Conservation (phyloP, 2,888 invertebrate genomes). For the Agapetus fuscipes region DNA sequence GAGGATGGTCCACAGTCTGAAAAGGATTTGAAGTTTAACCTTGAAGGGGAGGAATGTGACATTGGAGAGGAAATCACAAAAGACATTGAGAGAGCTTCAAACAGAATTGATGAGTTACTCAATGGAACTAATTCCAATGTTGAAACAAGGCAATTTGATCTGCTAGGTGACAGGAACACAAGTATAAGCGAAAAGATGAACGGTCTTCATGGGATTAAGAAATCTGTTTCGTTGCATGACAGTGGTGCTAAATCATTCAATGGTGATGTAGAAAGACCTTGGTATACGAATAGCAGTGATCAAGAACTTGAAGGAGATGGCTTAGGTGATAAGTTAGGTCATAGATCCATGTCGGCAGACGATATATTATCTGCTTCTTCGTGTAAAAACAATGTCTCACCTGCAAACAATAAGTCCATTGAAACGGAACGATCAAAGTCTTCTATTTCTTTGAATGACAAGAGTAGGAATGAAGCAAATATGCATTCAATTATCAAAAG, state of each 20-base stretch:
- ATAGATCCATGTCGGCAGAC: constrained; percentile 36
- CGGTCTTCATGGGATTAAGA: constrained; percentile 47
- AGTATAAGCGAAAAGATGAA: constrained; percentile 48
- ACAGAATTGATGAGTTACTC: constrained; percentile 47
- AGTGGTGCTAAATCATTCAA: constrained; percentile 4
- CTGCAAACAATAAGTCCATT: constrained; percentile 2
- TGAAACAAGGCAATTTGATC: constrained; percentile 23
- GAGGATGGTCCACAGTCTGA: constrained; percentile 25
- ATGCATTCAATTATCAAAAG: neutral
- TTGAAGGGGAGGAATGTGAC: constrained; percentile 47
- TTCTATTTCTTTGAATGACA: too few species aligned
- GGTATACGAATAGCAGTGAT: constrained; percentile 45
- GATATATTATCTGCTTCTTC: constrained; percentile 32
- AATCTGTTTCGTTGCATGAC: constrained; percentile 28
- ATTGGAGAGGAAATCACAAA: constrained; percentile 46
- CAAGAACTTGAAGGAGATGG: constrained; percentile 38
- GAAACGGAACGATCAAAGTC: too few species aligned
- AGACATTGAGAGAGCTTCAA: constrained; percentile 46
- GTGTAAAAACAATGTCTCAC: constrained; percentile 9
- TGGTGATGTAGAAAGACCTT: constrained; percentile 34
- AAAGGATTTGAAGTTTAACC: constrained; percentile 32
- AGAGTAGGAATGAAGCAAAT: constrained; percentile 26
- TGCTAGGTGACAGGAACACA: constrained; percentile 26
- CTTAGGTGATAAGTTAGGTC: constrained; percentile 28
- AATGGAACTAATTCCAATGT: constrained; percentile 29